Conservation (phyloP, 1,140 invertebrate species). For the Proctacanthus coquilletti region DNA sequence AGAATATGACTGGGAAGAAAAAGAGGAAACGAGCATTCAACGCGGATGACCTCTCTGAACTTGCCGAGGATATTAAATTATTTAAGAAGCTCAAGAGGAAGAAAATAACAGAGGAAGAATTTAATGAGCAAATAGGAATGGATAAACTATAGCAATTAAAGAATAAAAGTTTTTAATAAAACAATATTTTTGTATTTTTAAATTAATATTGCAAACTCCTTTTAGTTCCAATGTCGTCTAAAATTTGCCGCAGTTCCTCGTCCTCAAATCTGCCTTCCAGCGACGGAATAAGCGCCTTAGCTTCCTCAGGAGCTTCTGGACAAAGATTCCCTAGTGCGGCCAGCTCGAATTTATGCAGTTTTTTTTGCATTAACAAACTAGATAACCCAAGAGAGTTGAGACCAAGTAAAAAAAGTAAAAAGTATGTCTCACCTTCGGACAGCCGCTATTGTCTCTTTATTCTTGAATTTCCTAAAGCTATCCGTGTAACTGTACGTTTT, state of each 20-base stretch:
- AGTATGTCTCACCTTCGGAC: slow-evolving; percentile 60
- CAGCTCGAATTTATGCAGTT: slow-evolving; percentile 96
- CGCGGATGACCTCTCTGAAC: slow-evolving; percentile 67
- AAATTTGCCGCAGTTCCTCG: slow-evolving; percentile 81
- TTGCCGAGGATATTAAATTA: slow-evolving; percentile 65
- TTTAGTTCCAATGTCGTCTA: slow-evolving; percentile 97
- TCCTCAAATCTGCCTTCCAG: slow-evolving; percentile 92
- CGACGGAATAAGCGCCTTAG: slow-evolving; percentile 91
- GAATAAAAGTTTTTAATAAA: slow-evolving; percentile 6
- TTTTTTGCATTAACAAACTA: slow-evolving; percentile 86
- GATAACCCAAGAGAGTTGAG: slow-evolving; percentile 22
- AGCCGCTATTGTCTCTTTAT: slow-evolving; percentile 92
- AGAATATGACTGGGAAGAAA: slow-evolving; percentile 27
- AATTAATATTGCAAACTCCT: slow-evolving; percentile 87
- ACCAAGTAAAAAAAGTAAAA: background rate
- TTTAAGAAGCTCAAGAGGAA: slow-evolving; percentile 81
- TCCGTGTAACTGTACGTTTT: slow-evolving; percentile 95
- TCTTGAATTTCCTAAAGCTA: slow-evolving; percentile 93
- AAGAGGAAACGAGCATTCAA: slow-evolving; percentile 39
- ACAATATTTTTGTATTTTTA: slow-evolving; percentile 1
- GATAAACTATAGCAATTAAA: slow-evolving; percentile 12
- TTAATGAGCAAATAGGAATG: slow-evolving; percentile 39
- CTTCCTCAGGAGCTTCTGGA: slow-evolving; percentile 95
- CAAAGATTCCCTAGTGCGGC: slow-evolving; percentile 95
- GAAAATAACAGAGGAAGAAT: slow-evolving; percentile 51